Percentiles rank a stretch among this genome's conserved stretches.
Evolutionary conservation across 2,888 invertebrate species (phyloP).

Genomic region (Drosophila peninsularis): DNA sequence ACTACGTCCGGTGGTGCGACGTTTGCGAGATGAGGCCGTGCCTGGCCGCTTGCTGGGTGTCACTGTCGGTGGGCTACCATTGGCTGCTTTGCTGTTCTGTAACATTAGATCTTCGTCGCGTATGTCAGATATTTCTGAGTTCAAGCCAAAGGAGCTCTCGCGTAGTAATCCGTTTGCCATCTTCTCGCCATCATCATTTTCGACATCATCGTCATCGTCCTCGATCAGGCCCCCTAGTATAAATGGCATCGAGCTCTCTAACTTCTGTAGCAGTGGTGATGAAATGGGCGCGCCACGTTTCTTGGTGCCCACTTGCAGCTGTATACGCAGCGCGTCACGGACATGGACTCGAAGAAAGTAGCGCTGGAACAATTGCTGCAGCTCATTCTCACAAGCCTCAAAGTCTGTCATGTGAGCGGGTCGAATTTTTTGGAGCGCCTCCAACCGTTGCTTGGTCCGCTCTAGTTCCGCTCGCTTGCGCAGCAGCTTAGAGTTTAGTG

Average conservation of each 20-base stretch:
- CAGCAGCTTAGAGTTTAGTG: conserved; percentile 95
- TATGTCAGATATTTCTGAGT: conserved; percentile 80
- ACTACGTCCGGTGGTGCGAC: conserved; percentile 83
- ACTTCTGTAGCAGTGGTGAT: conserved; percentile 80
- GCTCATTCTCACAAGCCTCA: conserved; percentile 93
- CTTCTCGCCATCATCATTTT: conserved; percentile 44
- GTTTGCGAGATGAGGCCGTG: conserved; percentile 76
- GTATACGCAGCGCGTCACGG: conserved; percentile 94
- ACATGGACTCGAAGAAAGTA: conserved; percentile 95
- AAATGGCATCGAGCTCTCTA: conserved; percentile 82
- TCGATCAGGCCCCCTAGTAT: conserved; percentile 83
- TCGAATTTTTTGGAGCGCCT: conserved; percentile 96
- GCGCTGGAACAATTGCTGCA: conserved; percentile 93
- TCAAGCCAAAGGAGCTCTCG: conserved; percentile 61
- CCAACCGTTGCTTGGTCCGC: conserved; percentile 95
- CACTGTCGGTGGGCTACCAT: neutral
- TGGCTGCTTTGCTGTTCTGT: conserved; percentile 43
- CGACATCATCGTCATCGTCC: conserved; percentile 82
- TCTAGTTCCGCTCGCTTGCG: conserved; percentile 95
- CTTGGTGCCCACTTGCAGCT: conserved; percentile 86
- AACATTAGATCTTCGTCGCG: conserved; percentile 77
- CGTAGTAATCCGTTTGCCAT: conserved; percentile 13
- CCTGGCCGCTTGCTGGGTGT: conserved; percentile 63
- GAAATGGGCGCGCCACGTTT: conserved; percentile 70
- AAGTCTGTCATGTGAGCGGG: conserved; percentile 99